Percentiles rank a stretch among this genome's conserved stretches.
These are phyloP conservation scores for Watersipora subatra DNA, from an alignment of 1,140 invertebrate species.

Conservation along the genomic window DNA sequence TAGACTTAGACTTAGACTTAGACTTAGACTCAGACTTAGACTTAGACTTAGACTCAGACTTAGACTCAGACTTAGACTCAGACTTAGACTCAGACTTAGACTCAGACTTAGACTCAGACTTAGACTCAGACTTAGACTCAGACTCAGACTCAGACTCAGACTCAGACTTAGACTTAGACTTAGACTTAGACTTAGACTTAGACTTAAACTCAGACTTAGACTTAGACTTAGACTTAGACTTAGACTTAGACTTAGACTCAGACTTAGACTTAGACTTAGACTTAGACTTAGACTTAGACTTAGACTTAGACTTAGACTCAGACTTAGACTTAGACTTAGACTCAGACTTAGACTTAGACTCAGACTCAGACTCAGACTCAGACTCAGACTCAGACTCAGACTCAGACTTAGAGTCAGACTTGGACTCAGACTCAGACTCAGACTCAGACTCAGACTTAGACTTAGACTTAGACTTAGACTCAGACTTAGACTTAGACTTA, in stretches of 20 bases:
- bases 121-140: not conserved
- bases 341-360: not conserved
- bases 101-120: not conserved
- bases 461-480: not conserved
- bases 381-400: not conserved
- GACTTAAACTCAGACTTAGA: not conserved
- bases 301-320: not conserved
- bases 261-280: not conserved
- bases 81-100: not conserved
- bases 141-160: not conserved
- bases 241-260: not conserved
- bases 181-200: not conserved
- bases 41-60: not conserved
- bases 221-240: not conserved
- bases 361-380: not conserved
- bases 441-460: not conserved
- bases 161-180: not conserved
- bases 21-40: not conserved
- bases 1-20: not conserved
- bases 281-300: not conserved
- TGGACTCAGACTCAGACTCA: not conserved
- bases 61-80: not conserved
- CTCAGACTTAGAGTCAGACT: not conserved
- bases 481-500: not conserved
- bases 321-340: not conserved